Evolutionary conservation across 30 jellyfish, hydroid and myxozoan species (phyloP).

Genomic region (Aurelia sp.): DNA sequence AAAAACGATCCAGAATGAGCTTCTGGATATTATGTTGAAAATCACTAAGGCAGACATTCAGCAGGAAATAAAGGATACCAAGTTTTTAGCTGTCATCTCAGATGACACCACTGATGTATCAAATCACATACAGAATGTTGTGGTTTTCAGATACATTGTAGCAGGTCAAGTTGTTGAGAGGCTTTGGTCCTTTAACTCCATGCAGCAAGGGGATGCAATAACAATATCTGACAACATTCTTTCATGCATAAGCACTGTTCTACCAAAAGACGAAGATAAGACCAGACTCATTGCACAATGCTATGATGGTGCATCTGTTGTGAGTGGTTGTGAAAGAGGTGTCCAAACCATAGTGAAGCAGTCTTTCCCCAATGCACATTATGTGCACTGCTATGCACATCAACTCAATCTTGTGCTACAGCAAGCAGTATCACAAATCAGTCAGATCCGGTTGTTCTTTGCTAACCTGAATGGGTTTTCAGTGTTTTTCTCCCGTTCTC

Average conservation of each 20-base stretch:
- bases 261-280: constrained; percentile 21
- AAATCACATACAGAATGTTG: constrained; percentile 26
- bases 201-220: constrained; percentile 51
- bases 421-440: background rate
- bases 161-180: constrained; percentile 42
- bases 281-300: constrained; percentile 35
- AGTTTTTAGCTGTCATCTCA: background rate
- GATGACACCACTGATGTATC: constrained; percentile 31
- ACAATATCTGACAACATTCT: constrained; percentile 19
- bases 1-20: no score
- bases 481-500: constrained; percentile 30
- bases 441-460: constrained; percentile 40
- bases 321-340: constrained; percentile 53
- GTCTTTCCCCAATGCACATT: background rate
- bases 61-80: constrained; percentile 16
- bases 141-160: constrained; percentile 44
- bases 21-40: no score
- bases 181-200: constrained; percentile 22
- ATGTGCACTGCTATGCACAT: no score
- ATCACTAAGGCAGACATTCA: background rate
- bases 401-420: no score
- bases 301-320: constrained; percentile 57
- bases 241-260: constrained; percentile 40
- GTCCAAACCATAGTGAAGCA: constrained; percentile 38
- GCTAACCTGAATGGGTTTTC: constrained; percentile 38